phyloP scores from a whole-genome alignment of 2,113 vertebrate genomes.

The Catharus fuscescens region DNA sequence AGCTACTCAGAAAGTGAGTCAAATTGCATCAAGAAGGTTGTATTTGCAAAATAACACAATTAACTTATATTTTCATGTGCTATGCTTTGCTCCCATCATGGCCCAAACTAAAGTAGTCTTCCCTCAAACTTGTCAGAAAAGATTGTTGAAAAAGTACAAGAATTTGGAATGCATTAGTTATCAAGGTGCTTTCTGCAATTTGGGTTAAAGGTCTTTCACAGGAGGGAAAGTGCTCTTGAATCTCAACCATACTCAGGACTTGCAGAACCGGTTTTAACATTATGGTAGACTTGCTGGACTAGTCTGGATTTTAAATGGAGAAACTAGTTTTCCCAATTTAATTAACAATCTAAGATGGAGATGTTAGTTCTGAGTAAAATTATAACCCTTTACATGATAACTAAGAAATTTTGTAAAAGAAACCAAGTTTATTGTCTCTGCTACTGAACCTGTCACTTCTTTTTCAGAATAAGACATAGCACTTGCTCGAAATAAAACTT shows the following conservation, averaged over 20 bases:
- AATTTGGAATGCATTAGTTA: neutral
- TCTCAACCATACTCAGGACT: neutral
- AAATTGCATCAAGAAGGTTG: neutral
- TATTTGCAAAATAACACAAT: neutral
- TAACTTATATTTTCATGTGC: neutral
- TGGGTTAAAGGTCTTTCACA: neutral
- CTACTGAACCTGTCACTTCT: neutral
- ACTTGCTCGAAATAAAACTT: neutral
- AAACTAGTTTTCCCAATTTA: neutral
- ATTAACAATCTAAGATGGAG: neutral
- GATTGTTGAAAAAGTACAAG: neutral
- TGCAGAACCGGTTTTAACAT: neutral
- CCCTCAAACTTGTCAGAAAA: neutral
- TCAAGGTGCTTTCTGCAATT: neutral
- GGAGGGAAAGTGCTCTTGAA: neutral
- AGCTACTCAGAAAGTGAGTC: neutral
- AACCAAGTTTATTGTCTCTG: neutral
- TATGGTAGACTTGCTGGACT: neutral
- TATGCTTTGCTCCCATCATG: neutral
- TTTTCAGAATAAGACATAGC: neutral
- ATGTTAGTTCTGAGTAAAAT: neutral
- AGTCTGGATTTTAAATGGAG: neutral
- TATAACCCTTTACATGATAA: neutral
- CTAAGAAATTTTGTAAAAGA: neutral
- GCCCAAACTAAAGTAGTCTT: neutral